These are phyloP conservation scores for Icerya purchasi DNA, from an alignment of 2,888 invertebrate genomes.

Conservation along the genomic window DNA sequence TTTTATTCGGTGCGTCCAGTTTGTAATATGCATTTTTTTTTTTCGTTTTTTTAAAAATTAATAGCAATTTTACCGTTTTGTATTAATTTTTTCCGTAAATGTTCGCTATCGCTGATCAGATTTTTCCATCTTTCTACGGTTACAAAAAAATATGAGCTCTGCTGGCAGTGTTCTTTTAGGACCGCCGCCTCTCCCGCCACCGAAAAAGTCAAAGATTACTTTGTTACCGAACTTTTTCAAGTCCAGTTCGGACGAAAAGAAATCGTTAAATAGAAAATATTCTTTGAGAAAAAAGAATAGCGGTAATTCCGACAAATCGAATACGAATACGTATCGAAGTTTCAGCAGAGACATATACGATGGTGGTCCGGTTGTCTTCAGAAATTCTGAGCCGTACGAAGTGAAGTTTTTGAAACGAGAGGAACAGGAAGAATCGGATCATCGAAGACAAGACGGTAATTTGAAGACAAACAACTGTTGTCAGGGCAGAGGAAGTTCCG, in stretches of 20 bases:
- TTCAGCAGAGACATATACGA: conserved; percentile 14
- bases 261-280: conserved; percentile 10
- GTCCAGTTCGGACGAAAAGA: background rate
- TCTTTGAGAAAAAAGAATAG: conserved; percentile 8
- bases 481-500: background rate
- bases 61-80: too few relatives aligned
- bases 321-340: conserved; percentile 12
- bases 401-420: background rate
- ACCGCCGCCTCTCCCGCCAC: conserved; percentile 15
- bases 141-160: too few relatives aligned
- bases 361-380: conserved; percentile 7
- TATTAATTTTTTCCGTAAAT: too few relatives aligned
- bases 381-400: background rate
- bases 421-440: background rate
- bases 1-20: too few relatives aligned
- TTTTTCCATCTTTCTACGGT: too few relatives aligned
- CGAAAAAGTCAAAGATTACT: conserved; percentile 8
- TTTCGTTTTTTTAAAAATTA: too few relatives aligned
- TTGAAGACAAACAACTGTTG: background rate
- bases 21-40: too few relatives aligned
- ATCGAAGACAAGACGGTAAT: too few relatives aligned
- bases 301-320: conserved; percentile 9
- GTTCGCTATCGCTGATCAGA: too few relatives aligned
- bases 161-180: conserved; percentile 10
- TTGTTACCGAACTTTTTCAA: conserved; percentile 5